phyloP scores from a whole-genome alignment of 2,113 vertebrate species.

The Protomyctophum bolini region DNA sequence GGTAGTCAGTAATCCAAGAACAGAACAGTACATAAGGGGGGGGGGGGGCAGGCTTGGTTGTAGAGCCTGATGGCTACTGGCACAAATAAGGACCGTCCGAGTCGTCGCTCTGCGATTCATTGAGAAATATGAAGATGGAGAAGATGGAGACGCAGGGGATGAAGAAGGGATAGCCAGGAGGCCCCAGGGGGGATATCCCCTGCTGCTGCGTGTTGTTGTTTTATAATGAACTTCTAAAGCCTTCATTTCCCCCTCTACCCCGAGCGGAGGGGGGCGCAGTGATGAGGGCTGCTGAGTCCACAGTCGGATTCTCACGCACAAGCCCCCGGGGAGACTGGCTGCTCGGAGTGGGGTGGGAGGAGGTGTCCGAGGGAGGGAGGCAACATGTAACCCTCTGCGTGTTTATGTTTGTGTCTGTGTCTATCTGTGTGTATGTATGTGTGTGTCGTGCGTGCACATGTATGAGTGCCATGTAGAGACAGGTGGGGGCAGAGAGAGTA shows the following conservation, averaged over 20 bases:
- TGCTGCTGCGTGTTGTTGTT: slow-evolving; percentile 75
- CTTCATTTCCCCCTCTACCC: slow-evolving; percentile 81
- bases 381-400: slow-evolving; percentile 36
- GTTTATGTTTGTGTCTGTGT: slow-evolving; percentile 32
- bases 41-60: too few relatives aligned
- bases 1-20: too few relatives aligned
- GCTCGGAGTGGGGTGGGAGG: slow-evolving; percentile 43
- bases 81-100: too few relatives aligned
- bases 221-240: slow-evolving; percentile 84
- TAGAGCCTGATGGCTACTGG: too few relatives aligned
- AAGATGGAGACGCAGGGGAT: slow-evolving; percentile 30
- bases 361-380: slow-evolving; percentile 42
- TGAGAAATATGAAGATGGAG: slow-evolving; percentile 53
- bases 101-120: too few relatives aligned
- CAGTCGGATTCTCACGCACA: slow-evolving; percentile 79
- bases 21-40: too few relatives aligned
- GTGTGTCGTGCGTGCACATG: slow-evolving; percentile 25
- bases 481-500: slow-evolving; percentile 52
- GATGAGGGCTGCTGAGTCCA: slow-evolving; percentile 66
- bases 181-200: slow-evolving; percentile 69
- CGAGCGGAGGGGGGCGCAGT: slow-evolving; percentile 45
- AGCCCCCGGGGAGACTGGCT: slow-evolving; percentile 60
- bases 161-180: slow-evolving; percentile 52
- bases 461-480: slow-evolving; percentile 53
- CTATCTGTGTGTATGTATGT: slow-evolving; percentile 14